Percentiles rank a stretch among this genome's conserved stretches.
These are phyloP conservation scores for human (Homo sapiens) DNA, from an alignment of 2,113 vertebrate genomes.

Conservation along the genomic window GRCh38 chr13:47166501-47167000, in stretches of 20 bases:
- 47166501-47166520: background rate
- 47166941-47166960: background rate
- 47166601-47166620: background rate
- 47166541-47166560: background rate
- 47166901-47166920: background rate
- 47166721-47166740: too few species aligned
- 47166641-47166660: background rate
- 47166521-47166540: background rate
- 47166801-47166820: background rate
- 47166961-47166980: background rate
- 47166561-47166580: background rate
- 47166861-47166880: background rate
- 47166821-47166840: background rate
- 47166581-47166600: background rate
- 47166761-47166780: background rate
- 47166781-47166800: background rate
- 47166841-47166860: background rate
- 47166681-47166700: background rate
- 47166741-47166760: background rate
- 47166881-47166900: background rate
- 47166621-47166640: background rate
- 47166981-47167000: background rate
- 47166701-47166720: background rate
- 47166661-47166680: background rate
- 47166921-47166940: background rate